Conservation (phyloP, 2,797 vertebrate genomes). For the Poeciliopsis turneri region DNA sequence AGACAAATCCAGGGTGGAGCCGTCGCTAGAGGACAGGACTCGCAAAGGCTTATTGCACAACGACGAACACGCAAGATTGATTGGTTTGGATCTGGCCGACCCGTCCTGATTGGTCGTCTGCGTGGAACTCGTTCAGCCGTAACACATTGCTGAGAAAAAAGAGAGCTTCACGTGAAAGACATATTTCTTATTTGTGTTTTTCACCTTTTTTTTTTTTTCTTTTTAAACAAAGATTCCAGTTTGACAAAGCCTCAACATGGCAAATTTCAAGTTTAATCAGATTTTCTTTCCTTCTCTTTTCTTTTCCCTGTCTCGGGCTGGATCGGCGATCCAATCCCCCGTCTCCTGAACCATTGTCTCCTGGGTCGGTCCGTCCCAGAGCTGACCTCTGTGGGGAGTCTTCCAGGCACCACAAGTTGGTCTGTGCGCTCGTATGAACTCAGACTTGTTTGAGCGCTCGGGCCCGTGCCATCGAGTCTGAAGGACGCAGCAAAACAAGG, state of each 20-base stretch:
- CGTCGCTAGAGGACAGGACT: constrained; percentile 24
- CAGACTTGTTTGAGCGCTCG: constrained; percentile 53
- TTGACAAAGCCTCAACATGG: constrained; percentile 37
- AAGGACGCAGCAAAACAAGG: constrained; percentile 76
- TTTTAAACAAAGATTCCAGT: constrained; percentile 5
- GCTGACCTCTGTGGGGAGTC: constrained; percentile 75
- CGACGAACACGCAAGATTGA: constrained; percentile 18
- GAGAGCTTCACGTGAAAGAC: constrained; percentile 33
- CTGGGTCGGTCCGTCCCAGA: constrained; percentile 62
- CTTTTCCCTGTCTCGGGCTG: constrained; percentile 38
- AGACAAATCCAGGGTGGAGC: constrained; percentile 25
- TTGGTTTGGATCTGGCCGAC: constrained; percentile 51
- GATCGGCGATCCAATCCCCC: constrained; percentile 43
- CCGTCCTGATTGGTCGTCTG: constrained; percentile 49
- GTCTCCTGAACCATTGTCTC: constrained; percentile 63
- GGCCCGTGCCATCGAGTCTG: constrained; percentile 71
- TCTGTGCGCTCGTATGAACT: constrained; percentile 71
- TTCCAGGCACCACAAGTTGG: constrained; percentile 74
- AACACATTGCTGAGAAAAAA: constrained; percentile 47
- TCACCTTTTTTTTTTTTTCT: constrained; percentile 21
- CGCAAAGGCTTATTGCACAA: constrained; percentile 44
- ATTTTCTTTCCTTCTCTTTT: constrained; percentile 38
- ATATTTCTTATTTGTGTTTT: constrained; percentile 19
- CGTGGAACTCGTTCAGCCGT: constrained; percentile 49
- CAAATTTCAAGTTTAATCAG: constrained; percentile 6